Evolutionary conservation across 2,888 invertebrate species (phyloP), one percentile per base, ranked within the genome.

Genomic region (Chalcis sispes): DNA sequence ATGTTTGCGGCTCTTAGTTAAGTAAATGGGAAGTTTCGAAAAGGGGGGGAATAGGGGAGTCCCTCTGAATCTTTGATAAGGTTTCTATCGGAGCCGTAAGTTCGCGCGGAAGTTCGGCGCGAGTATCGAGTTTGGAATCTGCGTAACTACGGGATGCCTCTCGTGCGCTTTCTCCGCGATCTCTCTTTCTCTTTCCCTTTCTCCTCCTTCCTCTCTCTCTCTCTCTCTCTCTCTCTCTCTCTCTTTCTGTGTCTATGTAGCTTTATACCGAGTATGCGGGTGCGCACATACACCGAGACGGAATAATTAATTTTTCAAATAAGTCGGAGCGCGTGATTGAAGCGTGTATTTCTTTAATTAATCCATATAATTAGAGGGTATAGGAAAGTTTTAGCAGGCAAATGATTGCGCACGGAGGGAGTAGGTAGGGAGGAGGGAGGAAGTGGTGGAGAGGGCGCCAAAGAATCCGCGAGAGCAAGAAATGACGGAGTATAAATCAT

Each of bases 91-190:
- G 36, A 62, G 67, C 18, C 62, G 62, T 52, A 69, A 74, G 74
- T 74, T 74, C 29, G 40, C 67, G 50, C 59, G 67, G 56, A 61
- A 75, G 64, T 69, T 75, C 23, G 58, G 56, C 8, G 52, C 67
- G 67, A 54, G 70, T 58, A 70, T 75, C 75, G 74, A 69, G 74
- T 69, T 74, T 74, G 46, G 64, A 70, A 70, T 75, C 70, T 75
- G 70, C 67, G 78, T 75, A 64, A 67, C 75, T 75, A 75, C 79
- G 58, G 72, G 75, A 76, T 66, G 78, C 77, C 71, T 77, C 75
- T 52, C 61, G 25, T 61, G 36, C n/a, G n/a, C n/a, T n/a, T n/a
- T n/a, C n/a, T n/a, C n/a, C n/a, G n/a, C n/a, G n/a, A n/a, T n/a
- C 29, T 18, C 66, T 56, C 58, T 65, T 62, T 52, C 62, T n/a